These are phyloP conservation scores for Lacerta viridis DNA, from an alignment of 2,797 vertebrate species.

Conservation along the genomic window DNA sequence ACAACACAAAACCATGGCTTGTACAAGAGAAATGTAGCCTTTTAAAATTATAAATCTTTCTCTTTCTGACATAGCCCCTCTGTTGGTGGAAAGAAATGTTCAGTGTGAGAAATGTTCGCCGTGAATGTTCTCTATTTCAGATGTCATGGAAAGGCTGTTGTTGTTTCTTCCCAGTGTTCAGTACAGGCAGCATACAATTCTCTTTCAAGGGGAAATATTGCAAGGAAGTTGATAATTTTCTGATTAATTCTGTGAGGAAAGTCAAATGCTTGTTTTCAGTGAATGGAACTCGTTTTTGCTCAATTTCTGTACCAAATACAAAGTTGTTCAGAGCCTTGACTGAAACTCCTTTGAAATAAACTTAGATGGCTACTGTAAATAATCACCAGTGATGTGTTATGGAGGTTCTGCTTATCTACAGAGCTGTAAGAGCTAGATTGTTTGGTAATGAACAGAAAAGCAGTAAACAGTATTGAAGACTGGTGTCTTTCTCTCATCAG, in stretches of 20 bases:
- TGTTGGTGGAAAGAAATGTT: background rate
- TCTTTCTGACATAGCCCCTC: background rate
- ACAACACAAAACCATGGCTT: conserved; percentile 41
- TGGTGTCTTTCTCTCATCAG: background rate
- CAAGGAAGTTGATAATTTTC: background rate
- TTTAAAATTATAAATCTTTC: background rate
- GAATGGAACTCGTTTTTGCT: background rate
- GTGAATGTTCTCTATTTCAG: background rate
- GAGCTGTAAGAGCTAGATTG: background rate
- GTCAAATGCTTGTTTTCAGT: background rate
- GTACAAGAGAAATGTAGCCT: background rate
- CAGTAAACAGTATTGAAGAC: background rate
- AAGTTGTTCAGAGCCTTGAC: too few relatives aligned
- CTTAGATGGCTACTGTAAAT: background rate
- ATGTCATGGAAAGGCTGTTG: background rate
- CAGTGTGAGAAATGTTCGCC: background rate
- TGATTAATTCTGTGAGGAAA: background rate
- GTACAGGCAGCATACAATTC: background rate
- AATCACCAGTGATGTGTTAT: background rate
- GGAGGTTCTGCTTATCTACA: conserved; percentile 2
- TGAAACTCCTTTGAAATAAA: background rate
- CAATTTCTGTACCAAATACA: background rate
- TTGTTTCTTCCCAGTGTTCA: background rate
- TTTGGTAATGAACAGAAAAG: background rate
- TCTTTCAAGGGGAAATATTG: background rate